These are phyloP conservation scores for Gari tellinella DNA, from an alignment of 2,888 invertebrate genomes.

Conservation along the genomic window DNA sequence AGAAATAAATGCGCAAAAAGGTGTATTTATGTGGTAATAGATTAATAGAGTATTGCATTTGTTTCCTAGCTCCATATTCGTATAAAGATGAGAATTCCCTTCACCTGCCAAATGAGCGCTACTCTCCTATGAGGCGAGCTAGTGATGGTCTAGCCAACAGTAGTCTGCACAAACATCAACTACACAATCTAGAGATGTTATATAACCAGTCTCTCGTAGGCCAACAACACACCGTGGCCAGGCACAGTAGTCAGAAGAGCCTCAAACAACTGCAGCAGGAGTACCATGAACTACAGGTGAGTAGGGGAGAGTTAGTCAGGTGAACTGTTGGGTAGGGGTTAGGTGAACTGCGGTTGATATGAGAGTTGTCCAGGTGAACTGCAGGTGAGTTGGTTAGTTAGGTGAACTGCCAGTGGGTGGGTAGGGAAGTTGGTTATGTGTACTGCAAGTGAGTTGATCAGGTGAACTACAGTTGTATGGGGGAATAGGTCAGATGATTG, in stretches of 20 bases:
- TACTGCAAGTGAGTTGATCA: too few relatives aligned
- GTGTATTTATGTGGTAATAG: too few relatives aligned
- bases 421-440: too few relatives aligned
- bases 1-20: too few relatives aligned
- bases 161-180: constrained; percentile 78
- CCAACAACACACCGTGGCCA: constrained; percentile 75
- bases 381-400: too few relatives aligned
- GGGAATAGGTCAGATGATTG: too few relatives aligned
- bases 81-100: constrained; percentile 87
- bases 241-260: constrained; percentile 79
- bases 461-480: too few relatives aligned
- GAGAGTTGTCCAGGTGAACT: not conserved
- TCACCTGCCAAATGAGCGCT: constrained; percentile 89
- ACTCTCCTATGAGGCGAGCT: constrained; percentile 95
- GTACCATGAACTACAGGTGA: constrained; percentile 91
- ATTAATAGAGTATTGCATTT: too few relatives aligned
- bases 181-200: constrained; percentile 84
- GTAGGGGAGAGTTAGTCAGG: too few relatives aligned
- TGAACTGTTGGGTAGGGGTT: not conserved
- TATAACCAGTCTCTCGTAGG: constrained; percentile 87
- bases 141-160: constrained; percentile 89
- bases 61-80: constrained; percentile 86
- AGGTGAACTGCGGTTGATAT: not conserved
- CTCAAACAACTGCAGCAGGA: constrained; percentile 89
- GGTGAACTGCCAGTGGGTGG: too few relatives aligned